phyloP scores from a whole-genome alignment of 2,113 vertebrate genomes.

The Hippolais icterina region DNA sequence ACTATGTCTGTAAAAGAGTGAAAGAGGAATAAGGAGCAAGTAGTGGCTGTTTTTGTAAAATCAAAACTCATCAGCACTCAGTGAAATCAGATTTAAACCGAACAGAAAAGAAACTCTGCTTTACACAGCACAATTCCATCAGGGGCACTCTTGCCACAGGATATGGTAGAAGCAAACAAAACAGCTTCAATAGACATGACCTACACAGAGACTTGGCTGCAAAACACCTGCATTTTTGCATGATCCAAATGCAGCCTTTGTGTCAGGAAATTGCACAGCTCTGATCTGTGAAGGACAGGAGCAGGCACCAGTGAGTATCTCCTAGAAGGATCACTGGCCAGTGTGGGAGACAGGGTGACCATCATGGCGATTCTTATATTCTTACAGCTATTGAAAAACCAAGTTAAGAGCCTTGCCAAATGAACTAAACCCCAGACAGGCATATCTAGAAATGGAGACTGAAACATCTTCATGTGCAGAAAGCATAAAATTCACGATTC shows the following conservation, averaged over 20 bases:
- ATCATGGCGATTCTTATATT: neutral
- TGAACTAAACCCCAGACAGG: neutral
- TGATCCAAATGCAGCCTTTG: neutral
- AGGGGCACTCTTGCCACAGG: neutral
- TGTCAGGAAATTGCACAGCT: neutral
- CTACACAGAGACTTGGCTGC: neutral
- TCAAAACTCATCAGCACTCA: neutral
- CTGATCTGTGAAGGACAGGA: neutral
- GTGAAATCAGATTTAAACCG: neutral
- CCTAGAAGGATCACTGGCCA: neutral
- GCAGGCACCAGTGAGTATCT: neutral
- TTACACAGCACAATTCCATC: neutral
- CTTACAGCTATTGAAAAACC: neutral
- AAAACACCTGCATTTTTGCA: neutral
- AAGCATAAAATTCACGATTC: neutral
- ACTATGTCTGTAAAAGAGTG: neutral
- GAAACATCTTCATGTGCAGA: neutral
- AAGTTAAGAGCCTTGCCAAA: neutral
- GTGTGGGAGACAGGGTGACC: neutral
- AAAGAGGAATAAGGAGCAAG: neutral
- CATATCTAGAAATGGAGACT: neutral
- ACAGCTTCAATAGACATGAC: neutral
- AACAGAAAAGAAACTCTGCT: neutral
- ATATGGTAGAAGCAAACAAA: neutral
- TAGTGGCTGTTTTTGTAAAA: neutral